Conservation (phyloP, 2,888 invertebrate species). For the Drosophila falleni region DNA sequence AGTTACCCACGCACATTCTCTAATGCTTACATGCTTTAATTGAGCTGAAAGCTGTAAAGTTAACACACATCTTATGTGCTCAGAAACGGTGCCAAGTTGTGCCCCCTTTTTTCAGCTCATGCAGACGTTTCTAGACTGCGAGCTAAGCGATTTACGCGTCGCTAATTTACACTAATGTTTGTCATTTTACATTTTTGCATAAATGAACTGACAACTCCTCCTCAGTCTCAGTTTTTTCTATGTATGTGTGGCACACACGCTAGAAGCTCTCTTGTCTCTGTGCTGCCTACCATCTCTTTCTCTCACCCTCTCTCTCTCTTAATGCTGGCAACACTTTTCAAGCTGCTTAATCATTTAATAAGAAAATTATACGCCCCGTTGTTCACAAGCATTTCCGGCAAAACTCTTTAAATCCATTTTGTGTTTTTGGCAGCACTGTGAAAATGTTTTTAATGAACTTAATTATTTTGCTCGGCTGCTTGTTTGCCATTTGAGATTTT, state of each 20-base stretch:
- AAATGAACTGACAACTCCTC: conserved; percentile 52
- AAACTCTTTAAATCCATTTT: conserved; percentile 1
- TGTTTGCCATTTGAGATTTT: conserved; percentile 6
- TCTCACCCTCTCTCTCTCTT: not conserved
- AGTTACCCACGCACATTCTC: conserved; percentile 23
- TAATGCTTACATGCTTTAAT: conserved; percentile 60
- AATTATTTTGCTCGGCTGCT: conserved; percentile 51
- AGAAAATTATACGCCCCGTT: conserved; percentile 70
- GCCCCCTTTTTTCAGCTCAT: not conserved
- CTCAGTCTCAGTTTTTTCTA: conserved; percentile 1
- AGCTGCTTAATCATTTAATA: conserved; percentile 74
- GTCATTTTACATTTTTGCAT: conserved; percentile 74
- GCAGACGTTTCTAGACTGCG: conserved; percentile 25
- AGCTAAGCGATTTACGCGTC: conserved; percentile 76
- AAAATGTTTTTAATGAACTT: conserved; percentile 70
- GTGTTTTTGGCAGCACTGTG: not conserved
- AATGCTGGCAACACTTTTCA: conserved; percentile 46
- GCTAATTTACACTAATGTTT: conserved; percentile 82
- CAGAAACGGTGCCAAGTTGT: conserved; percentile 36
- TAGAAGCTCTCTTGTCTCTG: conserved; percentile 31
- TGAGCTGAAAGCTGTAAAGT: conserved; percentile 68
- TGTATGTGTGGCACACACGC: conserved; percentile 32
- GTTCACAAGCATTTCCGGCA: conserved; percentile 19
- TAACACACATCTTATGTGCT: conserved; percentile 50
- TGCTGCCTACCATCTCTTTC: not conserved